Evolutionary conservation across 2,113 vertebrate genomes (phyloP), one percentile per base, ranked within the genome.

Genomic region (Antechinus flavipes): DNA sequence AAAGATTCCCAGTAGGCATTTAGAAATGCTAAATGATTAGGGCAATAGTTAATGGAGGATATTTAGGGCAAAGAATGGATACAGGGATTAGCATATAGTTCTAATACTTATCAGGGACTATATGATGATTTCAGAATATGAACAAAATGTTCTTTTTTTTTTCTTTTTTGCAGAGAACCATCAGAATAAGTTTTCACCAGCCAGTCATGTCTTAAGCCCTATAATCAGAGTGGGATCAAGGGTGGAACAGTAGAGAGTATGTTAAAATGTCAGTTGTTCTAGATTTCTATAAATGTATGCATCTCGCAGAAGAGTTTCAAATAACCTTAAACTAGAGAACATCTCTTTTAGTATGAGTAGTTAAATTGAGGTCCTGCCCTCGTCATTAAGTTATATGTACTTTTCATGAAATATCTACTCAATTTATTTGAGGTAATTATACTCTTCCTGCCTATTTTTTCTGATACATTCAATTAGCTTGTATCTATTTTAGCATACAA

Each of bases 291-390:
- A 91, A 46, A 91, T 93, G 42, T 95, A 93, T 91, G 5, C 58
- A 91, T 92, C 46, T 50, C 56, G 12, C 0, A 61, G 47, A 90
- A 93, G 92, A n/a, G 30, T 35, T 35, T 68, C 61, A 68, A 35
- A 68, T 68, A 94, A 23, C 2, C 12, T 94, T 61, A 84, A 55
- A 11, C 14, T 49, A 93, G 90, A 2, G n/a, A 35, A 91, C 92
- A 47, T 47, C 24, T 50, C 24, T 54, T 68, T 89, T 93, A 30
- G 91, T 95, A 89, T 92, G 35, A 96, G 30, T 94, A 93, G 27
- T 92, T 12, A 56, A 91, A 91, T 19, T 90, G 55, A 92, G 96
- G 92, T 89, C 5, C 61, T 16, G 95, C 23, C 52, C 19, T 84
- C 95, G 19, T 53, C 22, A 92, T 91, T 93, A 50, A 93, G 61